Percentiles rank a stretch among this genome's conserved stretches.
Evolutionary conservation across 2,797 vertebrate species (phyloP).

Genomic region (Takifugu ocellatus): DNA sequence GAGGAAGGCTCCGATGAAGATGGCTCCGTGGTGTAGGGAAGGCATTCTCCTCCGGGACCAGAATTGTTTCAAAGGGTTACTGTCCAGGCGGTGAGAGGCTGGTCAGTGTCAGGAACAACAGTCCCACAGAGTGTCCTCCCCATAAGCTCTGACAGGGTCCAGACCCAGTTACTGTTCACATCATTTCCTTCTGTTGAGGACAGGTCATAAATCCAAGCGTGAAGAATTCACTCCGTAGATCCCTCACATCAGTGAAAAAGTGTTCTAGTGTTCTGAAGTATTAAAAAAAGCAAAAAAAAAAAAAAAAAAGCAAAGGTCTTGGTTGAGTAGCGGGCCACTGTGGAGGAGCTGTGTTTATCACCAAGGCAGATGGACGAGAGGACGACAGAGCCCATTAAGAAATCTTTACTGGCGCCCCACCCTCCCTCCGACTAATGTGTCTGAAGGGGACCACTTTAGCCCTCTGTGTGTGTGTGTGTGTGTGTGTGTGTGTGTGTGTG

Average conservation of each 20-base stretch:
- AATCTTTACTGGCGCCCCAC: slow-evolving; percentile 76
- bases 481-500: slow-evolving; percentile 15
- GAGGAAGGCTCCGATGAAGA: slow-evolving; percentile 79
- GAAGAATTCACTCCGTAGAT: slow-evolving; percentile 17
- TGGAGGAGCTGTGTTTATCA: slow-evolving; percentile 59
- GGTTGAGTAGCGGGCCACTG: slow-evolving; percentile 40
- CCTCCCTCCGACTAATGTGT: slow-evolving; percentile 75
- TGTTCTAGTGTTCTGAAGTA: slow-evolving; percentile 10
- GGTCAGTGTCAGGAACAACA: slow-evolving; percentile 40
- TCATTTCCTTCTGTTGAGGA: slow-evolving; percentile 23
- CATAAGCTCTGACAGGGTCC: slow-evolving; percentile 35
- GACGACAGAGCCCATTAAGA: slow-evolving; percentile 72
- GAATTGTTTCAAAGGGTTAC: slow-evolving; percentile 22
- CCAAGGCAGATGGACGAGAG: slow-evolving; percentile 67
- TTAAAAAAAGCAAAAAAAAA: slow-evolving; percentile 11
- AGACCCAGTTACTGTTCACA: slow-evolving; percentile 22
- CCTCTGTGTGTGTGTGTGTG: slow-evolving; percentile 39
- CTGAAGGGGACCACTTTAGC: slow-evolving; percentile 68
- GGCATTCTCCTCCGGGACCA: slow-evolving; percentile 68
- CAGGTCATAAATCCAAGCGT: slow-evolving; percentile 23
- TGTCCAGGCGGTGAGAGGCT: slow-evolving; percentile 28
- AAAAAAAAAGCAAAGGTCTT: slow-evolving; percentile 18
- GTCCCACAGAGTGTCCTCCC: slow-evolving; percentile 36
- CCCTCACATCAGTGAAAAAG: slow-evolving; percentile 19
- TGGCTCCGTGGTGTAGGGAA: slow-evolving; percentile 79